Conservation (phyloP, 2,888 invertebrate genomes). For the Netelia virgata region DNA sequence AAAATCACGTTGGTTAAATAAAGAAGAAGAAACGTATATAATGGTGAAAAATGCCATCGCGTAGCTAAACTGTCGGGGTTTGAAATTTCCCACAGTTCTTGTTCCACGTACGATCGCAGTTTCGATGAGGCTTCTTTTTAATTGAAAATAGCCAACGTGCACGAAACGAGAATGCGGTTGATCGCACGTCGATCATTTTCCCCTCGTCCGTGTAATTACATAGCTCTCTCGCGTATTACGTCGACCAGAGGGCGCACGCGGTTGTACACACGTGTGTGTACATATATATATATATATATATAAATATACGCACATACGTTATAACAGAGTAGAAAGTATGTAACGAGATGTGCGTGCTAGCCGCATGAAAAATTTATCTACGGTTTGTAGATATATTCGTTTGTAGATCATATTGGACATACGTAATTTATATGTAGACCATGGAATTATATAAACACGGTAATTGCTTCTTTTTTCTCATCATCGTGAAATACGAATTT, state of each 20-base stretch:
- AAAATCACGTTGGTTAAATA: not conserved
- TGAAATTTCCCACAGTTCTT: not conserved
- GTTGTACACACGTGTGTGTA: not conserved
- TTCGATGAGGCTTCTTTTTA: slow-evolving; percentile 27
- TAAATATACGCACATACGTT: not conserved
- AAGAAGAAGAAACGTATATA: not conserved
- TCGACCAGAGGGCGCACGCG: not conserved
- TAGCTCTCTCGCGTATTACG: slow-evolving; percentile 18
- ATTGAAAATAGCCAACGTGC: slow-evolving; percentile 18
- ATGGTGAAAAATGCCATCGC: not conserved
- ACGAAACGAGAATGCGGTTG: slow-evolving; percentile 46
- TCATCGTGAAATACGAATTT: not conserved
- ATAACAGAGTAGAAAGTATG: slow-evolving; percentile 44
- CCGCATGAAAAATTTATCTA: not conserved
- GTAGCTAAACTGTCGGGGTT: not conserved
- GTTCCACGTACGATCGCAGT: not conserved
- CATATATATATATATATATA: not conserved
- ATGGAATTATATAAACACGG: not conserved
- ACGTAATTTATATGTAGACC: not conserved
- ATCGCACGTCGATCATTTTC: slow-evolving; percentile 51
- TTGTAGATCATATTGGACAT: slow-evolving; percentile 13
- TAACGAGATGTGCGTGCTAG: slow-evolving; percentile 7
- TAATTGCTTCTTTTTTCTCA: not conserved
- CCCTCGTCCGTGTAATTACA: slow-evolving; percentile 43
- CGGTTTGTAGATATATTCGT: not conserved